Percentiles rank a stretch among this genome's conserved stretches.
Evolutionary conservation across 2,888 invertebrate species (phyloP).

Genomic region (Tinea trinotella): DNA sequence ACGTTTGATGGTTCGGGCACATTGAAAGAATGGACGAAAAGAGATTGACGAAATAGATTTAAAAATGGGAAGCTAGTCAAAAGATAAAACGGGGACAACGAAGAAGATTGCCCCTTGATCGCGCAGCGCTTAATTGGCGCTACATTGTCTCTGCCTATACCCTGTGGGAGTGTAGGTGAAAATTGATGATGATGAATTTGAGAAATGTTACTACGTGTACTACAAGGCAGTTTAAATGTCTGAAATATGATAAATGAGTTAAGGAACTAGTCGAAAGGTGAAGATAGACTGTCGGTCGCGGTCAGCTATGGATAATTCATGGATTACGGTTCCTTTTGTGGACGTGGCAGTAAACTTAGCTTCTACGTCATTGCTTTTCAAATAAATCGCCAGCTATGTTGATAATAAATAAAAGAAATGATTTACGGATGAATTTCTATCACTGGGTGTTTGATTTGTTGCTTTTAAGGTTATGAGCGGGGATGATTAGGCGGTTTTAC

Average conservation of each 20-base stretch:
- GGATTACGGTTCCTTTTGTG: constrained; percentile 12
- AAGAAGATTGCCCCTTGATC: no score
- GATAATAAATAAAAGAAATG: constrained; percentile 6
- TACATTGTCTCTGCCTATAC: no score
- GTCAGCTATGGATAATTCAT: constrained; percentile 20
- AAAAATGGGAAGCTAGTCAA: no score
- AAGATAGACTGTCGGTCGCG: constrained; percentile 10
- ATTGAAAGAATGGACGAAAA: no score
- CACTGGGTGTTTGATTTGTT: background rate
- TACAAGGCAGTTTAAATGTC: background rate
- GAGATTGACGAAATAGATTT: no score
- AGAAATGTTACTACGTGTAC: no score
- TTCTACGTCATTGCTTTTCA: constrained; percentile 11
- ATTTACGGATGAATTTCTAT: background rate
- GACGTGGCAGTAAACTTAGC: constrained; percentile 9
- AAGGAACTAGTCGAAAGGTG: background rate
- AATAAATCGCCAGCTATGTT: constrained; percentile 4
- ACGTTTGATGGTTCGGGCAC: no score
- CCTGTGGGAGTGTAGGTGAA: no score
- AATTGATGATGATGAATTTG: no score
- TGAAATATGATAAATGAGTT: background rate
- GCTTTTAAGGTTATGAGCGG: background rate
- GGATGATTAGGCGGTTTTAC: no score
- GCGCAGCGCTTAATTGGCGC: no score
- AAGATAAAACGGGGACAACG: no score